These are phyloP conservation scores for Capreolus pygargus DNA, from an alignment of 2,113 vertebrate genomes.

Conservation along the genomic window DNA sequence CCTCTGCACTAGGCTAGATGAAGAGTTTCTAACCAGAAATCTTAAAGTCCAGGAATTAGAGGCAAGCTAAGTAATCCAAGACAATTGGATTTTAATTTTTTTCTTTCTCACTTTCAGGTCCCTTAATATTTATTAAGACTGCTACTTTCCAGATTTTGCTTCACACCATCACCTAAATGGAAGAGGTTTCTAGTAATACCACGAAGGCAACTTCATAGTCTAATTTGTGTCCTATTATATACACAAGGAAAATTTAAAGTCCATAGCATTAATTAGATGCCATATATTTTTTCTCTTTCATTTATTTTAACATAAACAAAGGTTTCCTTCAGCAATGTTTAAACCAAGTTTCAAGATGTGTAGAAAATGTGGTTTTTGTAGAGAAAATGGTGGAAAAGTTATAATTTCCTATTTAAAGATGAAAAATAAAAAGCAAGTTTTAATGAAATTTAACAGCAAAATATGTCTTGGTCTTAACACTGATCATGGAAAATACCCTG, in stretches of 20 bases:
- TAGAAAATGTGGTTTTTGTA: background rate
- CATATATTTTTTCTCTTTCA: background rate
- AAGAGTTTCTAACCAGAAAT: background rate
- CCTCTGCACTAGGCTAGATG: background rate
- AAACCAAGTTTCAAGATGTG: background rate
- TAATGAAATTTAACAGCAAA: background rate
- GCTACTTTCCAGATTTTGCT: background rate
- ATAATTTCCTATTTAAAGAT: background rate
- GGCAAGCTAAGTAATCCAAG: background rate
- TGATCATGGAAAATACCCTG: background rate
- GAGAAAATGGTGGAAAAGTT: background rate
- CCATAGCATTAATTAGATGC: background rate
- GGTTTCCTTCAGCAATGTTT: background rate
- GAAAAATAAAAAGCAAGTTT: background rate
- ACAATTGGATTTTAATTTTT: background rate
- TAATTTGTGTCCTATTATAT: background rate
- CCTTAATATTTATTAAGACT: slow-evolving; percentile 13
- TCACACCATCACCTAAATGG: background rate
- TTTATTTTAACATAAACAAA: slow-evolving; percentile 1
- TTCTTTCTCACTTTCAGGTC: background rate
- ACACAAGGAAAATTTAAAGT: background rate
- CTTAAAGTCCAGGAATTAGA: background rate
- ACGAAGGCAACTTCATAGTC: background rate
- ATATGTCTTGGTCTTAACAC: background rate
- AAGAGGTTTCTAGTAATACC: background rate